These are phyloP conservation scores for Cephus nigrinus DNA, from an alignment of 2,888 invertebrate species.

Conservation along the genomic window DNA sequence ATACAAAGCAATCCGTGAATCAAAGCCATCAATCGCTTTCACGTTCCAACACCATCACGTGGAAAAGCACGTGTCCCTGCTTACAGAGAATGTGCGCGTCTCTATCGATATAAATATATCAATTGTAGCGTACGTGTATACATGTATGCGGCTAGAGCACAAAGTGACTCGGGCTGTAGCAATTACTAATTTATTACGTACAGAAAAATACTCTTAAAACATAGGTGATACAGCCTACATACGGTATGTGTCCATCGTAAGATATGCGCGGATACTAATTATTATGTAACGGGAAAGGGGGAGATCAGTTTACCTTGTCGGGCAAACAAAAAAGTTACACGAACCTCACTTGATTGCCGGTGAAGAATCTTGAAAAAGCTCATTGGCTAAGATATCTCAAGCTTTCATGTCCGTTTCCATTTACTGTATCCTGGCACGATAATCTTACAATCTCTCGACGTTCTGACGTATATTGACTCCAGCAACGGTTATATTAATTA, in stretches of 20 bases:
- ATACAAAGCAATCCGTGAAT: neutral
- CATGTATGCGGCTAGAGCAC: neutral
- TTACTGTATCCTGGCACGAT: neutral
- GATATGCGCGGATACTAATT: neutral
- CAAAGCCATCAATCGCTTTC: neutral
- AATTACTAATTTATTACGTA: constrained; percentile 30
- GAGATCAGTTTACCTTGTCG: neutral
- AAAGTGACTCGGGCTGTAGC: neutral
- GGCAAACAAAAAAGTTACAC: neutral
- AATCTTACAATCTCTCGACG: neutral
- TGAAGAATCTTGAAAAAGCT: neutral
- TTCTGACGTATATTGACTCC: neutral
- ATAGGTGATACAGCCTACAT: constrained; percentile 21
- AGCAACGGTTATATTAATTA: neutral
- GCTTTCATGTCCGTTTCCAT: neutral
- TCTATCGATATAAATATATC: neutral
- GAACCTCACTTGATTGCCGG: neutral
- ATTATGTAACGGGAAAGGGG: neutral
- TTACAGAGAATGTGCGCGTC: neutral
- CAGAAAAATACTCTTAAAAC: constrained; percentile 40
- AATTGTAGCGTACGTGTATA: neutral
- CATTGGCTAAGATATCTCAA: neutral
- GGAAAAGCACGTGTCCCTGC: neutral
- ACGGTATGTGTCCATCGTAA: constrained; percentile 36
- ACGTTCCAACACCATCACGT: neutral